Conservation (phyloP, 1,140 invertebrate genomes). For the Dinoponera quadriceps region DNA sequence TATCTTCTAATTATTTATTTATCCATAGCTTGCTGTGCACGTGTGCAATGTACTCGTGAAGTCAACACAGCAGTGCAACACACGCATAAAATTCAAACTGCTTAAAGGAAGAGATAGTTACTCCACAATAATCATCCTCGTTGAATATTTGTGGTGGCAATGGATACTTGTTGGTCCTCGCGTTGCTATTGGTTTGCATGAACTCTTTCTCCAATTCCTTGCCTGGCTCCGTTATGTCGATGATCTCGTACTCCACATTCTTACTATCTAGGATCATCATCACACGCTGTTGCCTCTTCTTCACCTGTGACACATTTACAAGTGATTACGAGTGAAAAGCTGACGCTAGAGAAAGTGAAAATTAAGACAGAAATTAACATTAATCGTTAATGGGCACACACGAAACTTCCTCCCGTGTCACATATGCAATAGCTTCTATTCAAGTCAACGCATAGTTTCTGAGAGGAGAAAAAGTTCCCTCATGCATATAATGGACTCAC, state of each 20-base stretch:
- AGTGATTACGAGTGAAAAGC: constrained; percentile 33
- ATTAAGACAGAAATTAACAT: constrained; percentile 9
- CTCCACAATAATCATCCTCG: constrained; percentile 96
- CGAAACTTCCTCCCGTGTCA: background rate
- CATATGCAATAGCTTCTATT: background rate
- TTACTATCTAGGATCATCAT: constrained; percentile 96
- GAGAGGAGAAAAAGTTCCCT: background rate
- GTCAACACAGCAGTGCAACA: background rate
- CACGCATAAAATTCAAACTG: constrained; percentile 24
- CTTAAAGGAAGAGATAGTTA: constrained; percentile 85
- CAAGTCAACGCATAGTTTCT: background rate
- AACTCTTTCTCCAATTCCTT: constrained; percentile 95
- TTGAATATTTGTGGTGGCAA: constrained; percentile 98
- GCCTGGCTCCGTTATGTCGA: constrained; percentile 97
- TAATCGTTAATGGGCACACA: background rate
- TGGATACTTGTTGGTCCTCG: constrained; percentile 90
- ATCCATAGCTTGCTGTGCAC: background rate
- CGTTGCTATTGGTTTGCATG: constrained; percentile 95
- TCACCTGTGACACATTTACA: constrained; percentile 89
- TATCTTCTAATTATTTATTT: background rate
- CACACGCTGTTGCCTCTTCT: constrained; percentile 96
- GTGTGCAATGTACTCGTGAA: background rate
- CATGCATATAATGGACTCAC: background rate
- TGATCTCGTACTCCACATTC: constrained; percentile 93
- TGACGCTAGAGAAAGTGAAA: background rate